Evolutionary conservation across 2,888 invertebrate genomes (phyloP).

Genomic region (Hypolimnas misippus): DNA sequence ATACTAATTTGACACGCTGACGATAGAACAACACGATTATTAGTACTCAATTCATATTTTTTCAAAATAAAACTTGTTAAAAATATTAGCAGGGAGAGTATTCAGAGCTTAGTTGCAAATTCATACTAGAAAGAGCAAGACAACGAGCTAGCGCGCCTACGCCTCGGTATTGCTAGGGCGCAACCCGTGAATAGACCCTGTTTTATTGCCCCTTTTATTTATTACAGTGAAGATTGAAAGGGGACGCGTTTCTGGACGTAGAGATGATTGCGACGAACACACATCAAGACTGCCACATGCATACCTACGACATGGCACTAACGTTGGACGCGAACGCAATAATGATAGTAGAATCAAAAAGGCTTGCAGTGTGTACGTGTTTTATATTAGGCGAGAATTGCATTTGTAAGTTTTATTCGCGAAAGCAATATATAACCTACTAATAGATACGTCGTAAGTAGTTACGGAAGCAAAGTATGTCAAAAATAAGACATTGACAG

Average conservation of each 20-base stretch:
- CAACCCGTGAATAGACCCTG: constrained; percentile 54
- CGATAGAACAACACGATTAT: too few species aligned
- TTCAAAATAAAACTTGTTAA: not conserved
- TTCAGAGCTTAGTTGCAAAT: not conserved
- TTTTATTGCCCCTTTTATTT: constrained; percentile 82
- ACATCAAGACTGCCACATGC: constrained; percentile 29
- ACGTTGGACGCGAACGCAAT: not conserved
- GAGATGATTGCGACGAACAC: constrained; percentile 68
- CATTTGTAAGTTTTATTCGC: too few species aligned
- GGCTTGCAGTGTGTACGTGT: not conserved
- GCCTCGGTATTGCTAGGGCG: constrained; percentile 29
- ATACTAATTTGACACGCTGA: too few species aligned
- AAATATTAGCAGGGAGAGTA: not conserved
- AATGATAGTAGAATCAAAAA: not conserved
- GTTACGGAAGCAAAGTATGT: too few species aligned
- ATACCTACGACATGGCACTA: constrained; percentile 39
- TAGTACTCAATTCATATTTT: too few species aligned
- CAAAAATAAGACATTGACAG: too few species aligned
- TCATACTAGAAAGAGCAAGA: constrained; percentile 49
- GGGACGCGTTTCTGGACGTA: constrained; percentile 64
- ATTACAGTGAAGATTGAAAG: constrained; percentile 81
- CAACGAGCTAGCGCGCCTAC: constrained; percentile 52
- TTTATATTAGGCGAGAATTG: too few species aligned
- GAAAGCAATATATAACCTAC: too few species aligned
- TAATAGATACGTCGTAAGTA: too few species aligned